Percentiles rank a stretch among this genome's conserved stretches.
These are phyloP conservation scores for Mimumesa dahlbomi DNA, from an alignment of 2,888 invertebrate genomes.

Conservation along the genomic window DNA sequence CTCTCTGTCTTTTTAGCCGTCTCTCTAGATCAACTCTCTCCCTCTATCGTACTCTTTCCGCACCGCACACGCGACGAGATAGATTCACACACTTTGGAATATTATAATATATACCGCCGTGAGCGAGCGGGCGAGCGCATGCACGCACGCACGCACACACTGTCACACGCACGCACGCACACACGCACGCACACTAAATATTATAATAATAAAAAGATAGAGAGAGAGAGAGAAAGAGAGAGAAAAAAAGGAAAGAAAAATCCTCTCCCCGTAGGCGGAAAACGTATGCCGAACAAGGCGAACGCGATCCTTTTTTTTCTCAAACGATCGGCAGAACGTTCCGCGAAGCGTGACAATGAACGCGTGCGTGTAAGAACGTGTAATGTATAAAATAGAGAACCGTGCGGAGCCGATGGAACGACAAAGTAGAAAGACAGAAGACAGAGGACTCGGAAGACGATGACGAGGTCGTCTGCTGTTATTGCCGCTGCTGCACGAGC, in stretches of 20 bases:
- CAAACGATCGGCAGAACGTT: no score
- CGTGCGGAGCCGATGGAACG: conserved; percentile 10
- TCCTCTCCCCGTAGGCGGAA: conserved; percentile 19
- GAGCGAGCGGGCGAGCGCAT: no score
- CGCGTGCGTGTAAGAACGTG: no score
- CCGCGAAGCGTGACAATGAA: no score
- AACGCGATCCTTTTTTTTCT: no score
- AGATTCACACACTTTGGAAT: conserved; percentile 42
- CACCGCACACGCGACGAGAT: conserved; percentile 47
- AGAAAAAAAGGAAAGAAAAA: no score
- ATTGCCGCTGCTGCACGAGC: conserved; percentile 58
- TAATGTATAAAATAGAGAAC: no score
- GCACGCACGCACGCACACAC: conserved; percentile 40
- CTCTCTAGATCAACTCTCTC: conserved; percentile 21
- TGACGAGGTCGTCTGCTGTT: conserved; percentile 56
- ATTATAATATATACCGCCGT: conserved; percentile 42
- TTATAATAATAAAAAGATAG: no score
- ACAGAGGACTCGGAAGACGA: conserved; percentile 28
- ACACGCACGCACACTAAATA: no score
- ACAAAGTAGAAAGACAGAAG: conserved; percentile 39
- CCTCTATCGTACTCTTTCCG: conserved; percentile 35
- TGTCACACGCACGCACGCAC: neutral
- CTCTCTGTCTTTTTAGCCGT: conserved; percentile 16
- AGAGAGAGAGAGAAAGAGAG: no score
- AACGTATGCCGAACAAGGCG: conserved; percentile 43